These are phyloP conservation scores for Bambusicola thoracicus DNA, from an alignment of 2,113 vertebrate species.

Conservation along the genomic window DNA sequence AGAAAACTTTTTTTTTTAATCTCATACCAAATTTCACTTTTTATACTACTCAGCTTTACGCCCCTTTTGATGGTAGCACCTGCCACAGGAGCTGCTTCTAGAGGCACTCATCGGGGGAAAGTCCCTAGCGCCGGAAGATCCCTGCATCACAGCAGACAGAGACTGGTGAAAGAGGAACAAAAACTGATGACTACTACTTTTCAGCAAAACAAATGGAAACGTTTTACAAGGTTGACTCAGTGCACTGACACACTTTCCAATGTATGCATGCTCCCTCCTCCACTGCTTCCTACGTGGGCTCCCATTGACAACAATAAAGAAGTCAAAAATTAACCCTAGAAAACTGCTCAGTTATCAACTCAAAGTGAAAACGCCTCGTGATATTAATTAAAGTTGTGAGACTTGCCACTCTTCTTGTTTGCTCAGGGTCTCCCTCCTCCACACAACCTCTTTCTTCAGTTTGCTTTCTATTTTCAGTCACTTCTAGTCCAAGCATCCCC, in stretches of 20 bases:
- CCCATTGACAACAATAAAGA: background rate
- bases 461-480: background rate
- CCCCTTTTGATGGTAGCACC: rapidly evolving
- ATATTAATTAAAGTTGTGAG: background rate
- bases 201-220: background rate
- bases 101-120: background rate
- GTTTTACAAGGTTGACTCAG: background rate
- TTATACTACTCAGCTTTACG: background rate
- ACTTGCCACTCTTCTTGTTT: background rate
- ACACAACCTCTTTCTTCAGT: background rate
- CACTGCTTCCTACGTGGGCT: background rate
- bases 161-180: background rate
- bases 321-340: constrained; percentile 8
- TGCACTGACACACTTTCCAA: background rate
- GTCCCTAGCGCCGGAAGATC: background rate
- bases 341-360: background rate
- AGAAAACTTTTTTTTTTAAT: background rate
- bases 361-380: background rate
- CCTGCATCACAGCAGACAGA: rapidly evolving
- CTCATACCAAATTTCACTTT: background rate
- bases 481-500: background rate
- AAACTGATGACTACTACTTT: background rate
- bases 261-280: background rate
- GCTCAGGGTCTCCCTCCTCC: background rate
- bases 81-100: background rate